Evolutionary conservation across 1,140 invertebrate genomes (phyloP).

Genomic region (Drosophila pallidifrons): DNA sequence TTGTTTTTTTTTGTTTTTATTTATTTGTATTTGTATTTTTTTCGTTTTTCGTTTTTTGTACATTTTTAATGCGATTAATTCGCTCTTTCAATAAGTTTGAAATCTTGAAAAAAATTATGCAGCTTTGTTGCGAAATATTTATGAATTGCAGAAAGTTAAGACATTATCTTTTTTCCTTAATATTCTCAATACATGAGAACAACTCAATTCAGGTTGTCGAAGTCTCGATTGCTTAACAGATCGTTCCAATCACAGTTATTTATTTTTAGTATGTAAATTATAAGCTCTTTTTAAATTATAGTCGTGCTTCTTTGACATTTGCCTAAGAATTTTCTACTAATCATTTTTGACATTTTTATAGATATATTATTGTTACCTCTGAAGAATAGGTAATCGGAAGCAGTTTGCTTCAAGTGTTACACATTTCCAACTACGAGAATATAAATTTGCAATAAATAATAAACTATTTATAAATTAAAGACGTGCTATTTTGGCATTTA

Average conservation of each 20-base stretch:
- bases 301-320: no score
- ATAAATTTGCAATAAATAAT: constrained; percentile 24
- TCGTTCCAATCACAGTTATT: background rate
- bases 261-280: background rate
- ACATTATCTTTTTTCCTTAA: background rate
- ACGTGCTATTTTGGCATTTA: no score
- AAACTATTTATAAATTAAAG: background rate
- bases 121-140: constrained; percentile 4
- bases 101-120: background rate
- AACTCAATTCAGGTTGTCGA: background rate
- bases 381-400: background rate
- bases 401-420: background rate
- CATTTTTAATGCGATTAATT: constrained; percentile 27
- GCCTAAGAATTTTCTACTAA: no score
- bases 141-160: constrained; percentile 1
- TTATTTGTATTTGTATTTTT: constrained; percentile 3
- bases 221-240: background rate
- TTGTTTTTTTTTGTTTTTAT: constrained; percentile 8
- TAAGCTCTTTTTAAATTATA: no score
- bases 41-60: background rate
- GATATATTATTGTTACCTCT: background rate
- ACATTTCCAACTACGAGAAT: background rate
- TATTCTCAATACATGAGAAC: background rate
- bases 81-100: constrained; percentile 4
- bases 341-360: no score